Base-by-base conservation (phyloP, 2,113 vertebrate genomes). In the Microcebus murinus region DNA sequence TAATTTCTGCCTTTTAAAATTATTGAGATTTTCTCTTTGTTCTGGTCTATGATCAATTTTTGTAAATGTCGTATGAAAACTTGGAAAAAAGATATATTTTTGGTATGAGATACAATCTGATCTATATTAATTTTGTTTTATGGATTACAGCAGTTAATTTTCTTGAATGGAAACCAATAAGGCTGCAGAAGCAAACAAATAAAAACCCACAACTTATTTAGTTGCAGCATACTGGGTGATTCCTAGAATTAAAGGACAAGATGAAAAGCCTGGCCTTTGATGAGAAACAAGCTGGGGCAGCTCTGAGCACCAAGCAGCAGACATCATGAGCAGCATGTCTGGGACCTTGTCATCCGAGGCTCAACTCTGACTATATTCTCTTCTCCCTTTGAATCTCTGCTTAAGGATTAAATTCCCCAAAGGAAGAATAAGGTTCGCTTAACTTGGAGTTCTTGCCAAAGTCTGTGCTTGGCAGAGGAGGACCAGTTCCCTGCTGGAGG, bases 61-160 rank as follows among this genome's bases (percentile, higher is more conserved):
- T 96, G 23, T 91, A 45, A 73, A 61, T 93, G 15, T 39, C 61
- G 8, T 57, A 39, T 73, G 55, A 68, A 89, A 95, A 95, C 15
- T 61, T 25, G 3, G 82, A 74, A 79, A 68, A 48, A 61, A 71
- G 74, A 34, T 82, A 48, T 48, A 83, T 89, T 94, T 93, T 92
- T 79, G 29, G 63, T 73, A 52, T 79, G 25, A 61, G 25, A 84
- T 76, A 55, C 36, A 83, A 52, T 81, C 67, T 77, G 14, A 27
- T 63, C 15, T 63, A 8, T 71, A 65, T 85, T 90, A 59, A 94
- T 74, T 93, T 73, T 7, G 74, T 87, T 63, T 85, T 73, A 13
- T 50, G 17, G 63, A 39, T 48, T 63, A 14, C 6, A 36, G 84
- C 42, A 77, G 61, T 29, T 92, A 73, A 57, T 57, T 89, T 90